Evolutionary conservation across 2,888 invertebrate genomes (phyloP).

Genomic region (Stramonita haemastoma): DNA sequence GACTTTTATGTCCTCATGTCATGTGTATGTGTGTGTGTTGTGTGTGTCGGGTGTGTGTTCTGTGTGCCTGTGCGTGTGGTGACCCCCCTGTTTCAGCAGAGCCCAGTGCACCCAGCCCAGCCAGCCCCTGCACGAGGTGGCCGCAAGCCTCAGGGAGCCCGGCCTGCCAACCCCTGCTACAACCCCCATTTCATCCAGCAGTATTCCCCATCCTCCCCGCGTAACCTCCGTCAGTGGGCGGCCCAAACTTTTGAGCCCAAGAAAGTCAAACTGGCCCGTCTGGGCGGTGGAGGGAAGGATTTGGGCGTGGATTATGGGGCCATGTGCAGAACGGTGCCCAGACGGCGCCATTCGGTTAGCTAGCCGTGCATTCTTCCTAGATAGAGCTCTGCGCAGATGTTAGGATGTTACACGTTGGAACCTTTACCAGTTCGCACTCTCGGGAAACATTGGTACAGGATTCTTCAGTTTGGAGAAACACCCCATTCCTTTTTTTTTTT

Average conservation of each 20-base stretch:
- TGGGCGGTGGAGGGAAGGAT: slow-evolving; percentile 64
- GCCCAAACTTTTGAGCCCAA: slow-evolving; percentile 53
- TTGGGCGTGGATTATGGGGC: slow-evolving; percentile 58
- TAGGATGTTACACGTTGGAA: background rate
- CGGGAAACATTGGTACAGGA: no score
- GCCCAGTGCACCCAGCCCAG: slow-evolving; percentile 26
- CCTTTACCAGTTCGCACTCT: background rate
- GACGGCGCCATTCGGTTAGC: slow-evolving; percentile 41
- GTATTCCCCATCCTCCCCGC: slow-evolving; percentile 54
- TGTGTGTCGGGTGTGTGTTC: no score
- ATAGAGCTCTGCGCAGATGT: background rate
- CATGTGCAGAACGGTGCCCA: slow-evolving; percentile 40
- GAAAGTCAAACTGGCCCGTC: slow-evolving; percentile 65
- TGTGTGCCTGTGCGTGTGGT: background rate
- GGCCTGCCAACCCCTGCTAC: slow-evolving; percentile 52
- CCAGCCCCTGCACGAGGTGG: background rate
- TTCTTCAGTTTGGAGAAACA: no score
- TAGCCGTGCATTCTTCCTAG: slow-evolving; percentile 17
- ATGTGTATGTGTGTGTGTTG: no score
- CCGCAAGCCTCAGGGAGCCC: background rate
- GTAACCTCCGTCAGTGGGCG: slow-evolving; percentile 54
- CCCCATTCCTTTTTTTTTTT: no score
- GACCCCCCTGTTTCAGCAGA: slow-evolving; percentile 39
- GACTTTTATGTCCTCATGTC: no score
- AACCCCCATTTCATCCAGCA: slow-evolving; percentile 48